Base-by-base conservation (phyloP, 2,797 vertebrate genomes). In the Lophotriccus pileatus region DNA sequence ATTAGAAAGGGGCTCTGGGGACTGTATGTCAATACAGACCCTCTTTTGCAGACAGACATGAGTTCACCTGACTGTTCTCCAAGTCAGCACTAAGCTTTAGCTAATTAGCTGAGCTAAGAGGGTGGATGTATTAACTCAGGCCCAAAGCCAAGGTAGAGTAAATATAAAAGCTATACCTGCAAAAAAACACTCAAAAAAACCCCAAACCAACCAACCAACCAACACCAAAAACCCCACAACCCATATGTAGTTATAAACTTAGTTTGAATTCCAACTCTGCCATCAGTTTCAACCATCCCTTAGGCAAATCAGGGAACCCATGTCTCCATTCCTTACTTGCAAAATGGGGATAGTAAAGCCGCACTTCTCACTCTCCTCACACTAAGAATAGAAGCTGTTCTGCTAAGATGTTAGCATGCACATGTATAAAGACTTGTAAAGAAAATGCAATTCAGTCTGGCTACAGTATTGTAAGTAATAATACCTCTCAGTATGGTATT, bases 31-130 rank as follows among this genome's bases (percentile, higher is more conserved):
- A 85, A 68, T 83, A 83, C 16, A 86, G 85, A 78, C 66, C 43
- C 53, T 68, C 68, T 75, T 89, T 68, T 68, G 63, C 73, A 94
- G 94, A 67, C 73, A 91, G 82, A 93, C 76, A 44, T 81, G 87
- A 94, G 83, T 88, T 95, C 76, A 88, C 87, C 83, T 78, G 58
- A 84, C 70, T 88, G n/a, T 49, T 94, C 76, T 93, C 76, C 59
- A 91, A 88, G 53, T 80, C 62, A 84, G 22, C 39, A 69, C 24
- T 36, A 37, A 81, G 76, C 27, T 92, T 82, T 74, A 94, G 46
- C 50, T 93, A 91, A 59, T 75, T 88, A 84, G 46, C 75, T 36
- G 13, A 23, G 27, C 66, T 81, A 79, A 78, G 63, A 84, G 39
- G 21, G 14, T 62, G 16, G 17, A 32, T 72, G 19, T 90, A 62